These are phyloP conservation scores for Regulus satrapa DNA, from an alignment of 2,113 vertebrate genomes.

Conservation along the genomic window DNA sequence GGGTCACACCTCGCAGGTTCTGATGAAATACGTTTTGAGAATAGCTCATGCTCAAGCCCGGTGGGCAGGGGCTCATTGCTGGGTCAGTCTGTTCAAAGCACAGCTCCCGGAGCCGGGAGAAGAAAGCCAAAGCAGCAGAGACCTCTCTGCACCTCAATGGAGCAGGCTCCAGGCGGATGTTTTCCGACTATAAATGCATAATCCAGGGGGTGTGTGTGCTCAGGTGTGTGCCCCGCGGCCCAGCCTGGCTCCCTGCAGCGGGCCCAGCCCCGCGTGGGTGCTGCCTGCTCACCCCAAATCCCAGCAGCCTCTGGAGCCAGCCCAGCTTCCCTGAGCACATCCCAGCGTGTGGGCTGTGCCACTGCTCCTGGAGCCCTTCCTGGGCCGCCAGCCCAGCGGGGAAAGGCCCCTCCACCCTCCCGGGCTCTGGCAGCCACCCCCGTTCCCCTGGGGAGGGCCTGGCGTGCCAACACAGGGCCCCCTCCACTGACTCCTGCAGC, in stretches of 20 bases:
- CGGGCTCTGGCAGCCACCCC: fast-evolving
- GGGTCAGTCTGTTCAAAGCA: not conserved
- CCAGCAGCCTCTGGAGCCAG: fast-evolving
- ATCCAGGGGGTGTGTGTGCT: fast-evolving
- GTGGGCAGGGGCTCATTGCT: fast-evolving
- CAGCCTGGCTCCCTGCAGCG: not conserved
- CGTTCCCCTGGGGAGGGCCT: too few relatives aligned
- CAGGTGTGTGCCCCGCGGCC: fast-evolving
- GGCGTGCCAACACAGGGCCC: fast-evolving
- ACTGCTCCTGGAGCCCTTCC: not conserved
- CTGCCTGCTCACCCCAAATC: not conserved
- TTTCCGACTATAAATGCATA: not conserved
- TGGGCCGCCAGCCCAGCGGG: not conserved
- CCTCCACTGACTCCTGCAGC: fast-evolving
- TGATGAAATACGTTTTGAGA: not conserved
- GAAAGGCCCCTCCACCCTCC: not conserved
- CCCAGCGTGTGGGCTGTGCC: fast-evolving
- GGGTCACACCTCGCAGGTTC: not conserved
- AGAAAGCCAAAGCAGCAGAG: not conserved
- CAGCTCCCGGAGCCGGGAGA: not conserved
- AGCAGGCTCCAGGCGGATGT: not conserved
- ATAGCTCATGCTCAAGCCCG: fast-evolving
- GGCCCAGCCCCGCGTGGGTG: not conserved
- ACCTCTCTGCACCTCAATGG: not conserved
- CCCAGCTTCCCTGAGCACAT: not conserved